phyloP scores from a whole-genome alignment of 2,888 invertebrate genomes.

The Coelopa pilipes region DNA sequence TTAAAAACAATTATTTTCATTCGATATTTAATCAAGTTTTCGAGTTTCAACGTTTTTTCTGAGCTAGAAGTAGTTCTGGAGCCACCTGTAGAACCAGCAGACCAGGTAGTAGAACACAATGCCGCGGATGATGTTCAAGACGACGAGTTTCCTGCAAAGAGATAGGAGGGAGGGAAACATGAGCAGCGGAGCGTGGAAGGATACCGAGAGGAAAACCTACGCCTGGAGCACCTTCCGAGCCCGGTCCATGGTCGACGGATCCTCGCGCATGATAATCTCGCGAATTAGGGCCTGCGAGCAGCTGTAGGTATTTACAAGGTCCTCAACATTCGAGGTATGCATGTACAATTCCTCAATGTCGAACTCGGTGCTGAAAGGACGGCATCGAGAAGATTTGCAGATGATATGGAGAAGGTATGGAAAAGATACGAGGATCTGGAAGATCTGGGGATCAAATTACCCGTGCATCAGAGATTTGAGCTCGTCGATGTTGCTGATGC shows the following conservation, averaged over 20 bases:
- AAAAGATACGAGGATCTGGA: too few species aligned
- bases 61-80: too few species aligned
- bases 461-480: conserved; percentile 18
- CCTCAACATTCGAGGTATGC: neutral
- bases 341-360: conserved; percentile 35
- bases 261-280: conserved; percentile 49
- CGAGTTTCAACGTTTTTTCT: too few species aligned
- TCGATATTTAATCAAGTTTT: too few species aligned
- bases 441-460: too few species aligned
- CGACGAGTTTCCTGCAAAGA: conserved; percentile 13
- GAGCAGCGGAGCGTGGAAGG: too few species aligned
- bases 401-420: too few species aligned
- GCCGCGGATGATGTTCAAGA: conserved; percentile 27
- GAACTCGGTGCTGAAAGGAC: conserved; percentile 52
- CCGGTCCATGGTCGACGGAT: conserved; percentile 45
- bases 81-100: conserved; percentile 24
- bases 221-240: conserved; percentile 44
- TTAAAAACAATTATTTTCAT: too few species aligned
- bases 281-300: conserved; percentile 46
- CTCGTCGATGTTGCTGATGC: conserved; percentile 44
- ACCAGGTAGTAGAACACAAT: conserved; percentile 20
- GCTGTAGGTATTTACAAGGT: conserved; percentile 24
- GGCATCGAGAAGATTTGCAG: neutral
- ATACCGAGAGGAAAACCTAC: conserved; percentile 45
- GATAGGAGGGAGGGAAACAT: neutral